Evolutionary conservation across 1,140 invertebrate species (phyloP).

Genomic region (Penaeus chinensis): DNA sequence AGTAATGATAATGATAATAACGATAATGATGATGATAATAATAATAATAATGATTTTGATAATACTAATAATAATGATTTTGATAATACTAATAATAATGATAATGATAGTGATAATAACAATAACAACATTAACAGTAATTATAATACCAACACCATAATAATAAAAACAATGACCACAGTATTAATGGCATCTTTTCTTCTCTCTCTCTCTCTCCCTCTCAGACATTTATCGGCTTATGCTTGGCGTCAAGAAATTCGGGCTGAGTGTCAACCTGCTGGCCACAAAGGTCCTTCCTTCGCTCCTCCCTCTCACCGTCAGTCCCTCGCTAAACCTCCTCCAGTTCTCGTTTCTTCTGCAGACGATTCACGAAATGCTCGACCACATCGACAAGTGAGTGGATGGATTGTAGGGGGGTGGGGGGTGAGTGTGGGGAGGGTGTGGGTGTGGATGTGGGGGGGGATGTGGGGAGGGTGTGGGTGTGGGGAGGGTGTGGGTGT

Average conservation of each 20-base stretch:
- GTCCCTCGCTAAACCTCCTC: conserved; percentile 88
- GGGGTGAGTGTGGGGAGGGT: not conserved
- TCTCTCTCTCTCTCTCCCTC: conserved; percentile 44
- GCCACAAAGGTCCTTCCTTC: conserved; percentile 94
- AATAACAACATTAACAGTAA: no score
- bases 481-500: no score
- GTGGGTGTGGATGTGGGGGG: no score
- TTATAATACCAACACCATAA: no score
- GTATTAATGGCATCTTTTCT: not conserved
- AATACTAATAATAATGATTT: no score
- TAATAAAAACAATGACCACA: not conserved
- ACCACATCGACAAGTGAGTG: conserved; percentile 83
- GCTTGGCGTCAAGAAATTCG: conserved; percentile 92
- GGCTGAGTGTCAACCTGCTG: conserved; percentile 90
- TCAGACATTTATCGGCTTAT: conserved; percentile 93
- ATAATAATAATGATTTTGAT: no score
- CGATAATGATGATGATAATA: no score
- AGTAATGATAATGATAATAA: no score
- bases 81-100: no score
- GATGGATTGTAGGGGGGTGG: not conserved
- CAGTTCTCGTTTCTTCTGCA: conserved; percentile 89
- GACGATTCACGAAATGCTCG: conserved; percentile 93
- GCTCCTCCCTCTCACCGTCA: conserved; percentile 91
- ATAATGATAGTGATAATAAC: no score
- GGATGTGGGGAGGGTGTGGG: no score